These are phyloP conservation scores for Todiramphus chloris DNA, from an alignment of 2,113 vertebrate genomes.

Conservation along the genomic window DNA sequence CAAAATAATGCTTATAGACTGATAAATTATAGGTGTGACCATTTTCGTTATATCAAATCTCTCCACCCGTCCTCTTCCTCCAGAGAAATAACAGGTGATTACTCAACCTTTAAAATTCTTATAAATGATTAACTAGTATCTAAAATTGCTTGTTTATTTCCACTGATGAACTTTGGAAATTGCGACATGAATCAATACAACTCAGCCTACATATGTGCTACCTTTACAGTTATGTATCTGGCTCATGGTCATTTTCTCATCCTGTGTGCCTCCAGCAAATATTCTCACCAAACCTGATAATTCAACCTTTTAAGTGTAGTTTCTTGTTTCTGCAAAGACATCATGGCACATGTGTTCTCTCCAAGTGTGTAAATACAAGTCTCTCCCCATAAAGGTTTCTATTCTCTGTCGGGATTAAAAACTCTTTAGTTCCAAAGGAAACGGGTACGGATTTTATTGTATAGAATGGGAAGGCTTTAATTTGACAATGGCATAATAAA, in stretches of 20 bases:
- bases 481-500: background rate
- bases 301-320: background rate
- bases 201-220: background rate
- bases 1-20: background rate
- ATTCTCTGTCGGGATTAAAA: background rate
- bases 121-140: background rate
- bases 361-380: background rate
- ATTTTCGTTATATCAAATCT: background rate
- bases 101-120: constrained; percentile 1
- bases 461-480: no score
- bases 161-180: background rate
- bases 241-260: background rate
- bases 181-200: background rate
- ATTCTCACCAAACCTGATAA: background rate
- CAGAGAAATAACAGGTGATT: background rate
- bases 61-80: background rate
- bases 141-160: background rate
- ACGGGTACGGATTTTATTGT: background rate
- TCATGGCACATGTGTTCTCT: background rate
- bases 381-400: background rate
- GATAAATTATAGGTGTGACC: background rate
- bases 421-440: background rate
- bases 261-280: background rate
- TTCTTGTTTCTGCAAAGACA: background rate
- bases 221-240: background rate